These are phyloP conservation scores for Bradypodion ventrale DNA, from an alignment of 2,797 vertebrate species.

Conservation along the genomic window DNA sequence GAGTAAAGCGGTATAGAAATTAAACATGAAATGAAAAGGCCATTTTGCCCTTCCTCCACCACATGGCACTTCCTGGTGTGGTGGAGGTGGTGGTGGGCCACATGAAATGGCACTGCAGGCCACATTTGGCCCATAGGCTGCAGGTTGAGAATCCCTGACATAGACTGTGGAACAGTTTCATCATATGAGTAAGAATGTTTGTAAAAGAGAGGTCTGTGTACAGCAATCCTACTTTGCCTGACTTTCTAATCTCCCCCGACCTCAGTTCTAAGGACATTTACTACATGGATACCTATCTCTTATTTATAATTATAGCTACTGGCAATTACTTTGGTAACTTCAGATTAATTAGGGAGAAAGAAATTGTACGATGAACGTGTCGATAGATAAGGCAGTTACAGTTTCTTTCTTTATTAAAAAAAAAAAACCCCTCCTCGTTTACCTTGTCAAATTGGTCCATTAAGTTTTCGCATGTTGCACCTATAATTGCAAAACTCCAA, in stretches of 20 bases:
- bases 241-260: neutral
- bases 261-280: neutral
- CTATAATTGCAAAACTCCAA: conserved; percentile 71
- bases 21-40: too few relatives aligned
- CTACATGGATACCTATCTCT: conserved; percentile 41
- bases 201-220: too few relatives aligned
- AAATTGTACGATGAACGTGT: conserved; percentile 55
- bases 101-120: too few relatives aligned
- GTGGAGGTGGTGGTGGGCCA: too few relatives aligned
- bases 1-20: too few relatives aligned
- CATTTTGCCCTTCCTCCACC: too few relatives aligned
- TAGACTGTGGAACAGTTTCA: neutral
- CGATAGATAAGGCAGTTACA: conserved; percentile 63
- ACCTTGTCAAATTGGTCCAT: conserved; percentile 69
- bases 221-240: neutral
- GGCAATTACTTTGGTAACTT: conserved; percentile 65
- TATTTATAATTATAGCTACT: conserved; percentile 60
- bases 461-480: conserved; percentile 67
- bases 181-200: neutral
- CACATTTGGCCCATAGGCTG: too few relatives aligned
- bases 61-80: too few relatives aligned
- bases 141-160: too few relatives aligned
- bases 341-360: conserved; percentile 62
- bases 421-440: conserved; percentile 45
- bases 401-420: conserved; percentile 18